Conservation (phyloP, 2,113 vertebrate species). For the Rhinolophus sinicus region DNA sequence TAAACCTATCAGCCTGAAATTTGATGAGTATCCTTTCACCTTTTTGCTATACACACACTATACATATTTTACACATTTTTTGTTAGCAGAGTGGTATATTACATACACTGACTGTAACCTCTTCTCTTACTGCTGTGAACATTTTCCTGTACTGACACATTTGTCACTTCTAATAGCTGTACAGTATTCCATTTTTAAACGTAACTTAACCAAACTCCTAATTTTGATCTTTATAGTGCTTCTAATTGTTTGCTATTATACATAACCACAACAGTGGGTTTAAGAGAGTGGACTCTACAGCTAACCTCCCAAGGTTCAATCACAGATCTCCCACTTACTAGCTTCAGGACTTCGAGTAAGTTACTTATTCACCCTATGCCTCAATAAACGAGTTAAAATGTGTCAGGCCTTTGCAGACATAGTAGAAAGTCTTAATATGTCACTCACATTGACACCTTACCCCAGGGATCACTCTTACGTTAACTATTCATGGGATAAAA, state of each 20-base stretch:
- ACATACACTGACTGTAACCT: neutral
- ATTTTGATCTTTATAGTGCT: slow-evolving; percentile 39
- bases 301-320: slow-evolving; percentile 10
- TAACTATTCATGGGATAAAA: slow-evolving; percentile 15
- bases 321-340: neutral
- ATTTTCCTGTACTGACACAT: neutral
- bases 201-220: neutral
- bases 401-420: neutral
- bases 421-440: neutral
- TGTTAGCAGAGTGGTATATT: neutral
- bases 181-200: neutral
- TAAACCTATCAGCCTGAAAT: slow-evolving; percentile 22
- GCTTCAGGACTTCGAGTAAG: neutral
- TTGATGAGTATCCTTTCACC: neutral
- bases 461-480: neutral
- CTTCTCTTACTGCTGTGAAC: neutral
- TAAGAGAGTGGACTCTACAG: slow-evolving; percentile 3
- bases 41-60: neutral
- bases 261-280: neutral
- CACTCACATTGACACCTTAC: neutral
- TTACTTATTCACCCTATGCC: neutral
- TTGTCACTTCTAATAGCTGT: neutral
- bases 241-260: slow-evolving; percentile 42
- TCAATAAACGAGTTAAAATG: slow-evolving; percentile 14
- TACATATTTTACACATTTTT: neutral